Evolutionary conservation across 2,797 vertebrate genomes (phyloP).

Genomic region (Etheostoma nigrum): DNA sequence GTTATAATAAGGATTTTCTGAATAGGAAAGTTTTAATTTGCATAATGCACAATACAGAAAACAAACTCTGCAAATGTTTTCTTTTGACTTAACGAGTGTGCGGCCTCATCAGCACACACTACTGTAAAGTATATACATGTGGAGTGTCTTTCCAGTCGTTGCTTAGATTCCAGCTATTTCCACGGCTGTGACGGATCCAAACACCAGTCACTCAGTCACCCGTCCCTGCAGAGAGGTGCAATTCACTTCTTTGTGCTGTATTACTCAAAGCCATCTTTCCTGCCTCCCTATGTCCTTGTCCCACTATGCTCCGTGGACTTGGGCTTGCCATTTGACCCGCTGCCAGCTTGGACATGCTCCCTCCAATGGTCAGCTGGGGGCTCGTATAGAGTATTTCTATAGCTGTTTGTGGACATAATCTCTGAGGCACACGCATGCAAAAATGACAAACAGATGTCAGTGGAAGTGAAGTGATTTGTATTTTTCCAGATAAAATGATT

Average conservation of each 20-base stretch:
- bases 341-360: conserved; percentile 55
- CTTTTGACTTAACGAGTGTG: conserved; percentile 48
- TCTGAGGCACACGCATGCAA: conserved; percentile 24
- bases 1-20: background rate
- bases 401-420: conserved; percentile 50
- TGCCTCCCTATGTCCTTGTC: conserved; percentile 53
- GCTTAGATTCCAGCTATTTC: conserved; percentile 63
- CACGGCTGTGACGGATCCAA: conserved; percentile 66
- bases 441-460: conserved; percentile 63
- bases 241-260: conserved; percentile 72
- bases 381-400: conserved; percentile 36
- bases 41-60: conserved; percentile 1
- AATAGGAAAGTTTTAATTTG: conserved; percentile 3
- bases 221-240: conserved; percentile 52
- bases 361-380: conserved; percentile 55
- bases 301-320: conserved; percentile 55
- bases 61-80: conserved; percentile 12
- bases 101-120: conserved; percentile 62
- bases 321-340: conserved; percentile 62
- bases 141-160: conserved; percentile 37
- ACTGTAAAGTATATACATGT: conserved; percentile 63
- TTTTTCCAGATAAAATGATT: conserved; percentile 34
- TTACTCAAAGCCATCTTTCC: conserved; percentile 65
- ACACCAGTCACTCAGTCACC: conserved; percentile 72
- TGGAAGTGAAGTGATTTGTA: conserved; percentile 25